Conservation (phyloP, 2,888 invertebrate genomes). For the Eremobia ochroleuca region DNA sequence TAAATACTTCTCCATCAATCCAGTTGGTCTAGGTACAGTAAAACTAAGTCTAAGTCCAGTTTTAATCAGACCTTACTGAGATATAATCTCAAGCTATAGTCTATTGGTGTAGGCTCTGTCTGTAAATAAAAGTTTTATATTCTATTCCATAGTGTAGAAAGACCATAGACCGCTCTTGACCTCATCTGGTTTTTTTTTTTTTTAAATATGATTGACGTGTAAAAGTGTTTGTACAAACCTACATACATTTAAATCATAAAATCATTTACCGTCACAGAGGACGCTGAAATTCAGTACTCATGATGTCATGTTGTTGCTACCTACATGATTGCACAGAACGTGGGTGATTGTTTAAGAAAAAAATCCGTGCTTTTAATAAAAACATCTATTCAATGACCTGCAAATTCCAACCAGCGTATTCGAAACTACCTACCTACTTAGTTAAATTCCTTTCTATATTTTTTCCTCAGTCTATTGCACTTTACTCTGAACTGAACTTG, state of each 20-base stretch:
- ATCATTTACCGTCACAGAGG: too few relatives aligned
- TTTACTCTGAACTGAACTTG: constrained; percentile 18
- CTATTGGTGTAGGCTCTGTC: not conserved
- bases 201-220: too few relatives aligned
- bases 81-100: not conserved
- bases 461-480: constrained; percentile 32
- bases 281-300: not conserved
- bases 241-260: too few relatives aligned
- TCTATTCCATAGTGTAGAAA: not conserved
- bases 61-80: not conserved
- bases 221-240: too few relatives aligned
- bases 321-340: not conserved
- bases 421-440: constrained; percentile 42
- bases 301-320: not conserved
- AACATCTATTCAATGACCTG: constrained; percentile 50
- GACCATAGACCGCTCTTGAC: too few relatives aligned
- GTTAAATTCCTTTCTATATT: constrained; percentile 32
- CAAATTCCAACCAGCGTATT: constrained; percentile 29
- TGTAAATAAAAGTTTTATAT: not conserved
- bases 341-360: not conserved
- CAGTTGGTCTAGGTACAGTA: not conserved
- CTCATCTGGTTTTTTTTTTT: too few relatives aligned
- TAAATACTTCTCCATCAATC: not conserved
- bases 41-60: not conserved
- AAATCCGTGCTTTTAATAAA: constrained; percentile 28